Conservation (phyloP, 2,888 invertebrate species). For the Drosophila eohydei region DNA sequence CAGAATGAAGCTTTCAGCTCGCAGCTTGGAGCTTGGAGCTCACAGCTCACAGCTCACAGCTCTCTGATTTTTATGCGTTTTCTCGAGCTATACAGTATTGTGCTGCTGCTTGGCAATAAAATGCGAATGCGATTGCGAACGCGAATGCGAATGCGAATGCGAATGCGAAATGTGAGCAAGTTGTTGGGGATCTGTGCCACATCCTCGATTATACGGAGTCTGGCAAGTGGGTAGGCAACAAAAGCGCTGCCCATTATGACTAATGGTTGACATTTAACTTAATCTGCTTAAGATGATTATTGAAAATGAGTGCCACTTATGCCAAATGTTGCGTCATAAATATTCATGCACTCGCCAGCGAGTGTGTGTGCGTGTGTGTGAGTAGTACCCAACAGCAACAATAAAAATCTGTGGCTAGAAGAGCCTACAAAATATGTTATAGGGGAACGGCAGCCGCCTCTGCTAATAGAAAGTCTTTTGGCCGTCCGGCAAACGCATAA, state of each 20-base stretch:
- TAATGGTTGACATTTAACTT: constrained; percentile 80
- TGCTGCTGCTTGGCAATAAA: constrained; percentile 71
- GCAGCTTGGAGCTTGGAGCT: constrained; percentile 2
- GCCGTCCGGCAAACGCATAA: constrained; percentile 62
- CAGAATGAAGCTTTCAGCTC: constrained; percentile 22
- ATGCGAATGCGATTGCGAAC: constrained; percentile 65
- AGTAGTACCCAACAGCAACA: constrained; percentile 24
- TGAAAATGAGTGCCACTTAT: constrained; percentile 80
- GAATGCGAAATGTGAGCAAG: constrained; percentile 72
- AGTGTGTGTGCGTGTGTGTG: not conserved
- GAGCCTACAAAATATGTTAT: constrained; percentile 40
- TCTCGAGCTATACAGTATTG: constrained; percentile 40
- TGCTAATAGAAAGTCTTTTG: constrained; percentile 75
- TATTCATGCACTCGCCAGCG: constrained; percentile 71
- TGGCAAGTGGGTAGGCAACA: constrained; percentile 56
- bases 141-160: constrained; percentile 61
- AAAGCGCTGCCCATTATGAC: constrained; percentile 78
- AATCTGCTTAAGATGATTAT: constrained; percentile 80
- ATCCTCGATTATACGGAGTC: constrained; percentile 21
- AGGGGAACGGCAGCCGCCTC: constrained; percentile 46
- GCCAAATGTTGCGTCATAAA: constrained; percentile 81
- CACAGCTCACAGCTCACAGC: constrained; percentile 8
- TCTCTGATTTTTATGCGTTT: constrained; percentile 77
- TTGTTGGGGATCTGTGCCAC: constrained; percentile 40
- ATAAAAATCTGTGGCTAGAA: constrained; percentile 48